Evolutionary conservation across 2,113 vertebrate species (phyloP), one percentile per base, ranked within the genome.

Genomic region (Myxocyprinus asiaticus): DNA sequence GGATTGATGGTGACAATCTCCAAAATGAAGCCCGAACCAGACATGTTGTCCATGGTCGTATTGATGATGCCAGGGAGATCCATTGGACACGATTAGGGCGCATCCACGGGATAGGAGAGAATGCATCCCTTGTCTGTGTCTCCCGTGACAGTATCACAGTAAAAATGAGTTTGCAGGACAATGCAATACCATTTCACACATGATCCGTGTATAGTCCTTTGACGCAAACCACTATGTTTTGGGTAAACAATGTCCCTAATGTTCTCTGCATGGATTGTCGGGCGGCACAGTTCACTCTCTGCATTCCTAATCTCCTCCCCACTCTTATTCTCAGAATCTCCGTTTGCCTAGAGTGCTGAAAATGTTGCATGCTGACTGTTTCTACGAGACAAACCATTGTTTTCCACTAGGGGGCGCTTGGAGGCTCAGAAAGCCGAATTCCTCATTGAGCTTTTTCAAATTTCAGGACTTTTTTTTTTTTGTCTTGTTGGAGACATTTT

Each of bases 61-160:
- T 86, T 75, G 81, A 71, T 82, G 81, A 77, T 70, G 77, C 85
- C 81, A 78, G 67, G 87, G 76, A 88, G 51, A 86, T 91, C 91
- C 91, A 91, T 92, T 14, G 72, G 84, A 79, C 66, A 76, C 67
- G 67, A 78, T 78, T 48, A 51, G 77, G 82, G 77, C 81, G 80
- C 75, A 79, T 83, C 82, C 83, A 82, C 69, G 68, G 48, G 53
- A 61, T 67, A 64, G 61, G 44, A 76, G 63, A 67, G 78, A 65
- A 83, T 65, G 84, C 89, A 86, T 90, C 84, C 85, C 86, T 83
- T 82, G 80, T 56, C 71, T 64, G 22, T 33, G 71, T 63, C 61
- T 74, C 44, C 33, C 14, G 17, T 48, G 50, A 48, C 63, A 0
- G 70, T 67, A 47, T 56, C 80, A 77, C 65, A 67, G 53, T 62